Base-by-base conservation (phyloP, 64 coral and sea anemone genomes). In the Pachyseris speciosa region DNA sequence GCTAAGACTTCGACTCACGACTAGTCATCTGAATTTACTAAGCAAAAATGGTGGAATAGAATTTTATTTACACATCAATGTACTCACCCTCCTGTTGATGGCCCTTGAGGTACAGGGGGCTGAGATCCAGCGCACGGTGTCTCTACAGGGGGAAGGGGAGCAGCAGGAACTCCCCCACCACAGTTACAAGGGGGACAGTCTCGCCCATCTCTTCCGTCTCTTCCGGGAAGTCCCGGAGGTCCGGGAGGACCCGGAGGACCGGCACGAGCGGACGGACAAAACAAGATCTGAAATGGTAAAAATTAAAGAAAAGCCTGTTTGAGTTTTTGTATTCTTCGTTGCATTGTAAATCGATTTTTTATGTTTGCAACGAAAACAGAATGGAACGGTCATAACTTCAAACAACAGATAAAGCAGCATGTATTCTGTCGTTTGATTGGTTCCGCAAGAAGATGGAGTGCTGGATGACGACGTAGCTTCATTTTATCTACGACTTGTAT, bases 161-260 rank as follows among this genome's bases (percentile, higher is more conserved):
- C 20, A 34, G 70, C 24, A 13, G 74, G 25, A 24, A 47, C 8
- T 28, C 33, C 43, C 11, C 55, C 25, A 1, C 24, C 89, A 43
- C 89, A 91, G 78, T 91, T 91, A 28, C 89, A 91, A 1, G 78
- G 89, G 13, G 89, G 89, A 32, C 89, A 91, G 22, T 91, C 89
- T 15, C 89, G 64, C 1, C 89, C 89, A 84, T 91, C 89, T 91
- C 89, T 70, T 1, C 89, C 89, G 74, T 91, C 89, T 67, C 89
- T 67, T 31, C 89, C 89, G 15, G 89, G 77, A 25, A 91, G 51
- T 26, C 89, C 89, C 33, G 80, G 89, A 4, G 65, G 25, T 31
- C 89, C 89, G 9, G 77, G 48, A 7, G 89, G 89, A 9, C 89
- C 89, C 7, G 89, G 64, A 13, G 78, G 61, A 13, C 89, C 89